Percentiles rank a stretch among this genome's conserved stretches.
Conservation (phyloP, 2,797 vertebrate species). For the Euthynnus affinis region DNA sequence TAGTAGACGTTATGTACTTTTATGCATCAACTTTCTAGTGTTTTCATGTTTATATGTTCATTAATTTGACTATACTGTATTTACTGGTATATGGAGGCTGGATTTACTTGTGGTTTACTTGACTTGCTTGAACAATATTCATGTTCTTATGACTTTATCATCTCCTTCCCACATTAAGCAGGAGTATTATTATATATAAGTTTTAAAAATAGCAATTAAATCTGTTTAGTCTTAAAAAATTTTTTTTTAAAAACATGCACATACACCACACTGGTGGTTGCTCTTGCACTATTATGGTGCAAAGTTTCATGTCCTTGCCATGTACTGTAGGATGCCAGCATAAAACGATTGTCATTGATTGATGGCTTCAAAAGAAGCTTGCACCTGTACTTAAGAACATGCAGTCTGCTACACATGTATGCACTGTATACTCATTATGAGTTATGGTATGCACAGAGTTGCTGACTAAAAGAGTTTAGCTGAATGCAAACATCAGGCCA, state of each 20-base stretch:
- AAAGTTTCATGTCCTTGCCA: not conserved
- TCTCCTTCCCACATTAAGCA: not conserved
- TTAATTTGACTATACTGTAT: not conserved
- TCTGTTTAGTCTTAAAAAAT: not conserved
- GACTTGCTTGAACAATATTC: not conserved
- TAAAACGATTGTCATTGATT: not conserved
- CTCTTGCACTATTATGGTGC: not conserved
- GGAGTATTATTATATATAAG: too few relatives aligned
- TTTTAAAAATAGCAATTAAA: not conserved
- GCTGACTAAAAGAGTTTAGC: slow-evolving; percentile 60
- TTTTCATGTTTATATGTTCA: too few relatives aligned
- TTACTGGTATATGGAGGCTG: not conserved
- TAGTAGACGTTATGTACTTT: not conserved
- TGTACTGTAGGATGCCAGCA: not conserved
- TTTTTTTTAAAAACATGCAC: not conserved
- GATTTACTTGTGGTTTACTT: not conserved
- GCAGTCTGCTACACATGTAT: not conserved
- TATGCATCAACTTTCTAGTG: not conserved
- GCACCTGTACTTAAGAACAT: not conserved
- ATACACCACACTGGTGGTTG: not conserved
- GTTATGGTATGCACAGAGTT: slow-evolving; percentile 51
- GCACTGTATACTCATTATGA: slow-evolving; percentile 20
- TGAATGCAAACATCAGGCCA: slow-evolving; percentile 68
- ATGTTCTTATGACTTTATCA: not conserved
- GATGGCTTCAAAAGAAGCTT: not conserved